Evolutionary conservation across 2,888 invertebrate species (phyloP).

Genomic region (Andrena trimmerana): DNA sequence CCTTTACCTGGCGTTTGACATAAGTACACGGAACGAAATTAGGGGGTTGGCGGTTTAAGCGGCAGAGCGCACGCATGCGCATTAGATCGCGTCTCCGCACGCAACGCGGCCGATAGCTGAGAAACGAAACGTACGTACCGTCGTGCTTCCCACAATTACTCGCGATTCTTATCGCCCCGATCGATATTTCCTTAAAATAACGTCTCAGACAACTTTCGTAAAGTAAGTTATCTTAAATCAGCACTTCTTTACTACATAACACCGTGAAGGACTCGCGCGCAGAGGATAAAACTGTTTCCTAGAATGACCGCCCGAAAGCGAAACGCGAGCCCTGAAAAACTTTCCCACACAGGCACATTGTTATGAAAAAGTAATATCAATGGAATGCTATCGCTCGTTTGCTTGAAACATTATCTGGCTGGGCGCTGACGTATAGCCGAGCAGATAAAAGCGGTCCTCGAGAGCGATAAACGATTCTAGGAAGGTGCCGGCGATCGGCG

Average conservation of each 20-base stretch:
- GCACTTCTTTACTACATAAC: background rate
- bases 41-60: constrained; percentile 42
- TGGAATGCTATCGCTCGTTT: constrained; percentile 3
- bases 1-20: constrained; percentile 42
- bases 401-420: background rate
- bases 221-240: background rate
- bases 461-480: constrained; percentile 31
- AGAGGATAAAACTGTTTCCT: background rate
- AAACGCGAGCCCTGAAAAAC: no score
- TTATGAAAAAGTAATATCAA: background rate
- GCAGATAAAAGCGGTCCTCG: constrained; percentile 13
- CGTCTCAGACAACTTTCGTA: background rate
- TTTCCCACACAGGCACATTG: background rate
- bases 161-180: constrained; percentile 16
- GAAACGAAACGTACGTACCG: constrained; percentile 8
- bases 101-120: constrained; percentile 31
- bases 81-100: constrained; percentile 15
- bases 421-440: constrained; percentile 2
- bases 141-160: constrained; percentile 15
- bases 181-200: constrained; percentile 28
- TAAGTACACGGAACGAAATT: constrained; percentile 49
- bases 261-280: background rate
- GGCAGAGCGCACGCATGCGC: constrained; percentile 34
- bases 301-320: background rate
- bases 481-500: constrained; percentile 18